Evolutionary conservation across 2,113 vertebrate species (phyloP).

Genomic region (Hiodon alosoides): DNA sequence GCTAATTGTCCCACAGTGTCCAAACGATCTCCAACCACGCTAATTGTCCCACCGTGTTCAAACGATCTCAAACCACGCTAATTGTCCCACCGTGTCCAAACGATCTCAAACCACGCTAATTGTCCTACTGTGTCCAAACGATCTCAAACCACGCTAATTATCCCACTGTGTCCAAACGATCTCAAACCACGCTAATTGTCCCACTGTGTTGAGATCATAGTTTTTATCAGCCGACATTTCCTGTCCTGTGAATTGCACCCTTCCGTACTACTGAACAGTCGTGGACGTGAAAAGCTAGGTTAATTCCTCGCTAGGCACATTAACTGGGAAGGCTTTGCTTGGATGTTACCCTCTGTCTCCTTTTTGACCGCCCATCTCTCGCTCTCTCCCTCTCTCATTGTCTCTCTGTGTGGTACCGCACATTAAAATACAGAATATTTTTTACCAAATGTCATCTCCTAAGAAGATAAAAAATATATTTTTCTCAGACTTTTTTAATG

Average conservation of each 20-base stretch:
- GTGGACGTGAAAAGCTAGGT: background rate
- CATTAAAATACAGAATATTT: background rate
- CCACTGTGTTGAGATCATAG: conserved; percentile 8
- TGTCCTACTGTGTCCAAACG: no score
- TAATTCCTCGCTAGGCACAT: background rate
- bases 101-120: no score
- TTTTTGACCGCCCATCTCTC: background rate
- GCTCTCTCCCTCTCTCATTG: background rate
- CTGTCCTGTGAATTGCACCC: background rate
- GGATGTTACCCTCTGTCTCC: background rate
- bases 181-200: background rate
- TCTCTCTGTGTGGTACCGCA: background rate
- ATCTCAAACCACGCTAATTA: no score
- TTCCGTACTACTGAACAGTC: background rate
- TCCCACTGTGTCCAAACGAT: no score
- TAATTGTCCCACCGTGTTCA: no score
- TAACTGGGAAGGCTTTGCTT: background rate
- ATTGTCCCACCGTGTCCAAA: no score
- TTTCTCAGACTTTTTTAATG: no score
- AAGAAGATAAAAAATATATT: background rate
- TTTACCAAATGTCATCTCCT: background rate
- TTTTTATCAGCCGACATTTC: conserved; percentile 1
- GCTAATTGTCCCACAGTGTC: no score
- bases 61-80: no score
- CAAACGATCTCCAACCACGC: no score